Percentiles rank a stretch among this genome's conserved stretches.
These are phyloP conservation scores for Australoheros facetus DNA, from an alignment of 2,797 vertebrate genomes.

Conservation along the genomic window DNA sequence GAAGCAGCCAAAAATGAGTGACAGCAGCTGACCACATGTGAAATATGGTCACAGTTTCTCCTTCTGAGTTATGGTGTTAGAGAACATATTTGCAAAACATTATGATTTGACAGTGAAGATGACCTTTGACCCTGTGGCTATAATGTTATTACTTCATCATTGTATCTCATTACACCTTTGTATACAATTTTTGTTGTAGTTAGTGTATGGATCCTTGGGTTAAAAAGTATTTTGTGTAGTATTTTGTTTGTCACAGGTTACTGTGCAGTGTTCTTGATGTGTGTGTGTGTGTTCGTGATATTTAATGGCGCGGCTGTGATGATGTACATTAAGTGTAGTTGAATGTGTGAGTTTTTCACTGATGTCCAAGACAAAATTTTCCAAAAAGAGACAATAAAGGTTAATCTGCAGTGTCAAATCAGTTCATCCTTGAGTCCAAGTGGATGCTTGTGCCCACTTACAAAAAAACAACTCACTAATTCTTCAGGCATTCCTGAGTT, in stretches of 20 bases:
- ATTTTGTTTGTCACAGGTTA: not conserved
- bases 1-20: not conserved
- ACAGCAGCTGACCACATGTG: too few relatives aligned
- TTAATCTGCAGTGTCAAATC: not conserved
- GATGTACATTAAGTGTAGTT: not conserved
- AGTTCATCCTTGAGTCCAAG: not conserved
- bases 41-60: not conserved
- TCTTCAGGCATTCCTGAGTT: not conserved
- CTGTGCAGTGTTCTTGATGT: not conserved
- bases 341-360: too few relatives aligned
- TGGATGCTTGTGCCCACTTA: not conserved
- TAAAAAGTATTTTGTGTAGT: not conserved
- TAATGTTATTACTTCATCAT: not conserved
- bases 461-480: not conserved
- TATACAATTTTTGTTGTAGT: not conserved
- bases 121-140: not conserved
- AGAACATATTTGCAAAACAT: not conserved
- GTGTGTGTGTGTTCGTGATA: too few relatives aligned
- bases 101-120: not conserved
- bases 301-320: not conserved
- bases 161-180: not conserved
- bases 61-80: not conserved
- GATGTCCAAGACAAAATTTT: accelerated
- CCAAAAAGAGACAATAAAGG: not conserved
- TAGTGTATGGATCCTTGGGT: not conserved